Conservation (phyloP, 2,113 vertebrate genomes). For the Ivindomyrus marchei region DNA sequence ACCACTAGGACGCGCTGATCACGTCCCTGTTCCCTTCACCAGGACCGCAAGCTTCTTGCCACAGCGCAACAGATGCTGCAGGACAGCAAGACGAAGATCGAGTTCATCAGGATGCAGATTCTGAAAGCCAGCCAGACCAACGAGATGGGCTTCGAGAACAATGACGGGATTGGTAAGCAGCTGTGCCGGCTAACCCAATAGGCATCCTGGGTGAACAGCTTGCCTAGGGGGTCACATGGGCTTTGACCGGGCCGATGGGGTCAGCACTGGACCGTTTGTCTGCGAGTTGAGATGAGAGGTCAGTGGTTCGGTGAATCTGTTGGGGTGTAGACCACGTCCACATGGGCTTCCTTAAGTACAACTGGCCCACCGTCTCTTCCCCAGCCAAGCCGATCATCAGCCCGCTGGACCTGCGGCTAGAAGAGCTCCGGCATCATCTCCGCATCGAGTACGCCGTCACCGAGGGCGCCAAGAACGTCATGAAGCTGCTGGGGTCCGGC, state of each 20-base stretch:
- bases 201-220: background rate
- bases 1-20: background rate
- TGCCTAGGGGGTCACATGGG: background rate
- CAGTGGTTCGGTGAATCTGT: background rate
- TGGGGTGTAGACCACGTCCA: background rate
- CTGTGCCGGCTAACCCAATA: background rate
- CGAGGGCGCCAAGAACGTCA: constrained; percentile 97
- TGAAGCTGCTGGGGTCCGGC: constrained; percentile 92
- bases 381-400: constrained; percentile 92
- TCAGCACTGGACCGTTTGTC: background rate
- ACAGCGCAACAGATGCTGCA: constrained; percentile 97
- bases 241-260: background rate
- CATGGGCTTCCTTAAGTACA: background rate
- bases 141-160: constrained; percentile 89
- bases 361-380: constrained; percentile 25
- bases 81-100: constrained; percentile 97
- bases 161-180: constrained; percentile 67
- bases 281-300: background rate
- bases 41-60: constrained; percentile 94
- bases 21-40: background rate
- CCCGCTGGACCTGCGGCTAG: constrained; percentile 92
- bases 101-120: constrained; percentile 99
- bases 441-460: constrained; percentile 96
- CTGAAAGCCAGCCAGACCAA: constrained; percentile 91
- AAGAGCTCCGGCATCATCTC: constrained; percentile 94